Conservation (phyloP, 2,888 invertebrate genomes). For the Mythimna lalbum region DNA sequence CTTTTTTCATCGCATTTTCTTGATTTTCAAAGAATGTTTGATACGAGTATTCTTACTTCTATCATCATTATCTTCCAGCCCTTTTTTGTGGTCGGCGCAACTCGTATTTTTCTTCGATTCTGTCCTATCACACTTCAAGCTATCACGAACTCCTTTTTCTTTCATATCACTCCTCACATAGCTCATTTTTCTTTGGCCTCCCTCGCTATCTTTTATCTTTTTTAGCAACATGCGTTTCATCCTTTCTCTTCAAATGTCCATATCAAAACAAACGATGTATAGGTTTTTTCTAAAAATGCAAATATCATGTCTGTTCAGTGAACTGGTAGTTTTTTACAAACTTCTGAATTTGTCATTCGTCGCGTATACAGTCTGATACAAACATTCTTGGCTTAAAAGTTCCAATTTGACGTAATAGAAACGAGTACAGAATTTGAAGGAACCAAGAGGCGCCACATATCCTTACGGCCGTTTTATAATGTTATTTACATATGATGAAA, state of each 20-base stretch:
- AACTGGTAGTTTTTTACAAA: not conserved
- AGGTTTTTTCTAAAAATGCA: not conserved
- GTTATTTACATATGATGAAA: conserved; percentile 42
- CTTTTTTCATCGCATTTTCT: not conserved
- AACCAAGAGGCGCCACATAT: conserved; percentile 12
- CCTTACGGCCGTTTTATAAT: conserved; percentile 4
- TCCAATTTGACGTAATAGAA: conserved; percentile 5
- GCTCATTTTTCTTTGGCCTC: too few species aligned
- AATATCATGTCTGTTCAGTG: not conserved
- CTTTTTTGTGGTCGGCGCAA: too few species aligned
- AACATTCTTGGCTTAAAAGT: conserved; percentile 9
- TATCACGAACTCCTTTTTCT: too few species aligned
- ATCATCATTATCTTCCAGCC: too few species aligned
- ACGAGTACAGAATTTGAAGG: conserved; percentile 21
- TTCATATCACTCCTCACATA: too few species aligned
- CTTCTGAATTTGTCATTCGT: conserved; percentile 6
- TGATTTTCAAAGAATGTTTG: not conserved
- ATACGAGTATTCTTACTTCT: not conserved
- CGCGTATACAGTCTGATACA: not conserved
- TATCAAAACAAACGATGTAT: too few species aligned
- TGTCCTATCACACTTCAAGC: too few species aligned
- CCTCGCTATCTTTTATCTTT: too few species aligned
- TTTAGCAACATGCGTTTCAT: too few species aligned
- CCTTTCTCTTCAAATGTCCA: too few species aligned
- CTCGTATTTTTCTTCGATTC: too few species aligned